Evolutionary conservation across 2,797 vertebrate genomes (phyloP).

Genomic region (Enteromius unitaeniatus): DNA sequence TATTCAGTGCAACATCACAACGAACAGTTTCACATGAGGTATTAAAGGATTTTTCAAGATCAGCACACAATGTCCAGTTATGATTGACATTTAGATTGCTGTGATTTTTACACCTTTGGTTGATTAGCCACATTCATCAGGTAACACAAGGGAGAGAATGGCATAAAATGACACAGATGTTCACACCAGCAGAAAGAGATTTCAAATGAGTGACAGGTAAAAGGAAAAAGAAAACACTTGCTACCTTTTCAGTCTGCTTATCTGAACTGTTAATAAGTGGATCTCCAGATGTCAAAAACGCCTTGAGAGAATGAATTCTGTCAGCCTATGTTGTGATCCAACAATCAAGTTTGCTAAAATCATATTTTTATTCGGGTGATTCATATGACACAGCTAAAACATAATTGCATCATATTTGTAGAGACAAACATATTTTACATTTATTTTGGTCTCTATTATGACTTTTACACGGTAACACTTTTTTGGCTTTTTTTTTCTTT

Average conservation of each 20-base stretch:
- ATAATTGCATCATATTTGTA: constrained; percentile 39
- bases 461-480: constrained; percentile 44
- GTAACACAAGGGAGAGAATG: constrained; percentile 80
- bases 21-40: constrained; percentile 89
- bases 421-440: constrained; percentile 41
- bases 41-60: constrained; percentile 83
- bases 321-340: constrained; percentile 27
- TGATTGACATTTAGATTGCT: constrained; percentile 83
- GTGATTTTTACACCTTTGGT: constrained; percentile 83
- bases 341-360: constrained; percentile 39
- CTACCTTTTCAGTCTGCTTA: constrained; percentile 42
- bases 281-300: constrained; percentile 11
- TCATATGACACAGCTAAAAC: constrained; percentile 35
- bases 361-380: constrained; percentile 43
- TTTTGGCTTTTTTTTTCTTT: constrained; percentile 41
- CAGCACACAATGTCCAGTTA: constrained; percentile 86
- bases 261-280: constrained; percentile 10
- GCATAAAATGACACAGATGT: constrained; percentile 61
- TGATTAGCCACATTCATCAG: constrained; percentile 85
- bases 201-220: constrained; percentile 36
- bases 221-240: constrained; percentile 44
- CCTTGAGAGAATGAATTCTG: background rate
- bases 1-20: constrained; percentile 88
- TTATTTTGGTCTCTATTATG: constrained; percentile 38
- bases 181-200: constrained; percentile 42